phyloP scores from a whole-genome alignment of 2,888 invertebrate species.

The Leucophenga maculata region DNA sequence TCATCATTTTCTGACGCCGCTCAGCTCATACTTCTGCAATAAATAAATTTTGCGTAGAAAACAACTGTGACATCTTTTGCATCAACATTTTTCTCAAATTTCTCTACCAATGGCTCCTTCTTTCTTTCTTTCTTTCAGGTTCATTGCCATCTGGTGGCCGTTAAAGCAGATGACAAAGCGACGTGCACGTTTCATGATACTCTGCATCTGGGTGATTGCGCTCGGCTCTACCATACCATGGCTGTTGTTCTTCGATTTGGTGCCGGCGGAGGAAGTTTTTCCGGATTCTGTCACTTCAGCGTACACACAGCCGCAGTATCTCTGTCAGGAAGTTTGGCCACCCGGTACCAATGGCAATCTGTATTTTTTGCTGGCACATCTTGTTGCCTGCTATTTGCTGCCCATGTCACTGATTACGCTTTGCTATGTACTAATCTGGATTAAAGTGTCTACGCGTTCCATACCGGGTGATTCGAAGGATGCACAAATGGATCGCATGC shows the following conservation, averaged over 20 bases:
- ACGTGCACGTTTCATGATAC: conserved; percentile 88
- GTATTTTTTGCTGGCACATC: conserved; percentile 91
- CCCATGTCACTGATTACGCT: conserved; percentile 92
- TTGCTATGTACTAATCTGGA: conserved; percentile 94
- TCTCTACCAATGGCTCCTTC: not conserved
- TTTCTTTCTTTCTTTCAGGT: conserved; percentile 78
- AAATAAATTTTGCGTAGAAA: not conserved
- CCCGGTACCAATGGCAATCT: conserved; percentile 84
- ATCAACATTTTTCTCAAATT: conserved; percentile 1
- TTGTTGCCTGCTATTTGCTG: conserved; percentile 90
- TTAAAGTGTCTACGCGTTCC: conserved; percentile 88
- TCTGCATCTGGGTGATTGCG: conserved; percentile 92
- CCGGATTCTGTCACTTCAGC: conserved; percentile 77
- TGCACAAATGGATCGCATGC: conserved; percentile 92
- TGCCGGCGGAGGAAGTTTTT: conserved; percentile 69
- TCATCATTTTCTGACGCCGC: conserved; percentile 38
- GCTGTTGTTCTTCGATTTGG: conserved; percentile 90
- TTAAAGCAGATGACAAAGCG: conserved; percentile 92
- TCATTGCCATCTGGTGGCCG: conserved; percentile 96
- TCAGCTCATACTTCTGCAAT: not conserved
- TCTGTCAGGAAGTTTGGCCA: conserved; percentile 91
- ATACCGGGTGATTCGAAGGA: conserved; percentile 94
- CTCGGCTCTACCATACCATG: conserved; percentile 89
- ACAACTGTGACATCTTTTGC: conserved; percentile 32
- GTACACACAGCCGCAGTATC: conserved; percentile 81